These are phyloP conservation scores for Catocala nupta DNA, from an alignment of 2,888 invertebrate genomes.

Conservation along the genomic window DNA sequence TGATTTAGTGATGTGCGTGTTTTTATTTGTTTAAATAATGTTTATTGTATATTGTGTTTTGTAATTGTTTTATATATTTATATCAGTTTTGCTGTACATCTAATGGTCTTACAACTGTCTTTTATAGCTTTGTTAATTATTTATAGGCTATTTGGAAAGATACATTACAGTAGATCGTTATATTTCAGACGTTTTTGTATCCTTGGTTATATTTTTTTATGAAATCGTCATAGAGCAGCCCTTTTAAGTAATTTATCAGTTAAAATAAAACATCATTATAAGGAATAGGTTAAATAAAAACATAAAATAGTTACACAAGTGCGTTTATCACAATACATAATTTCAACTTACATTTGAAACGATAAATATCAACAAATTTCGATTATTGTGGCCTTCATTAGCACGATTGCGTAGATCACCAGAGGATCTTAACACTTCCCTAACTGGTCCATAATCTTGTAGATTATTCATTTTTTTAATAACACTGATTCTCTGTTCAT, in stretches of 20 bases:
- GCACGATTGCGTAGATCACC: neutral
- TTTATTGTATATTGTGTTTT: too few species aligned
- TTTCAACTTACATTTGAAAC: constrained; percentile 5
- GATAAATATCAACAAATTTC: neutral
- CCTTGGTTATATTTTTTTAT: too few species aligned
- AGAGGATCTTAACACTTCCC: neutral
- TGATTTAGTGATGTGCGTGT: too few species aligned
- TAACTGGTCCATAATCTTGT: constrained; percentile 21
- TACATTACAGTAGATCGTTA: too few species aligned
- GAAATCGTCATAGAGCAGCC: too few species aligned
- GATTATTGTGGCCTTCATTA: neutral
- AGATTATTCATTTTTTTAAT: constrained; percentile 26
- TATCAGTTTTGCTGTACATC: neutral
- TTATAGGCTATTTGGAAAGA: too few species aligned
- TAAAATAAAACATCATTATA: neutral
- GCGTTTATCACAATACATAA: constrained; percentile 2
- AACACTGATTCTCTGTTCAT: constrained; percentile 33
- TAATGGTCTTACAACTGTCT: neutral
- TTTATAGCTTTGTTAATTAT: too few species aligned
- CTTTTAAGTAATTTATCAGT: too few species aligned
- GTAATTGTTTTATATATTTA: too few species aligned
- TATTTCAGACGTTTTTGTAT: too few species aligned
- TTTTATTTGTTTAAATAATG: too few species aligned
- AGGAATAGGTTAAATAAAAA: neutral
- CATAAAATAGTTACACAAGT: neutral